Conservation (phyloP, 2,113 vertebrate species). For the Brachyhypopomus occidentalis region DNA sequence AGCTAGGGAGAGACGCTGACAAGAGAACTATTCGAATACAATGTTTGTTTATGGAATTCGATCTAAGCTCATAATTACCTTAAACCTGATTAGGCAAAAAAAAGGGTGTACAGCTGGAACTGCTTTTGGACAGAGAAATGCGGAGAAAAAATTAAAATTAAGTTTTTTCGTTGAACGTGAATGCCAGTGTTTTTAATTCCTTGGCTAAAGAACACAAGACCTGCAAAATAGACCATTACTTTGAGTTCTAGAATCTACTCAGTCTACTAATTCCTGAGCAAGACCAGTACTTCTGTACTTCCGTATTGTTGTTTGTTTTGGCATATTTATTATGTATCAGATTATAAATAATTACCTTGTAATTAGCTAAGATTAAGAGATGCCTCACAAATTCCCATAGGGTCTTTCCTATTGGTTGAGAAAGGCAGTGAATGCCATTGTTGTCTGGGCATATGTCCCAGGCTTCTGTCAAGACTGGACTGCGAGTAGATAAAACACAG, state of each 20-base stretch:
- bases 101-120: conserved; percentile 51
- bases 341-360: neutral
- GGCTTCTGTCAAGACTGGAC: neutral
- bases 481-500: neutral
- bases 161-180: conserved; percentile 28
- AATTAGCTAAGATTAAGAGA: neutral
- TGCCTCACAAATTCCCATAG: neutral
- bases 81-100: conserved; percentile 58
- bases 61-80: conserved; percentile 60
- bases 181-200: conserved; percentile 46
- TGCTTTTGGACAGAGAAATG: conserved; percentile 36
- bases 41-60: conserved; percentile 62
- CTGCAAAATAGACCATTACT: neutral
- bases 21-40: conserved; percentile 52
- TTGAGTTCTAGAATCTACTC: neutral
- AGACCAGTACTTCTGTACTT: neutral
- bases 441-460: neutral
- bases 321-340: neutral
- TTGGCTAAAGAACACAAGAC: conserved; percentile 23
- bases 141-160: conserved; percentile 23
- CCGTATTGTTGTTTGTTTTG: neutral
- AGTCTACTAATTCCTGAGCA: too few relatives aligned
- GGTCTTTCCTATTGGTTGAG: neutral
- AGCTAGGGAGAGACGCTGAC: conserved; percentile 12
- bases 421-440: neutral